These are phyloP conservation scores for Sterrhoptilus dennistouni DNA, from an alignment of 2,113 vertebrate genomes.

Conservation along the genomic window DNA sequence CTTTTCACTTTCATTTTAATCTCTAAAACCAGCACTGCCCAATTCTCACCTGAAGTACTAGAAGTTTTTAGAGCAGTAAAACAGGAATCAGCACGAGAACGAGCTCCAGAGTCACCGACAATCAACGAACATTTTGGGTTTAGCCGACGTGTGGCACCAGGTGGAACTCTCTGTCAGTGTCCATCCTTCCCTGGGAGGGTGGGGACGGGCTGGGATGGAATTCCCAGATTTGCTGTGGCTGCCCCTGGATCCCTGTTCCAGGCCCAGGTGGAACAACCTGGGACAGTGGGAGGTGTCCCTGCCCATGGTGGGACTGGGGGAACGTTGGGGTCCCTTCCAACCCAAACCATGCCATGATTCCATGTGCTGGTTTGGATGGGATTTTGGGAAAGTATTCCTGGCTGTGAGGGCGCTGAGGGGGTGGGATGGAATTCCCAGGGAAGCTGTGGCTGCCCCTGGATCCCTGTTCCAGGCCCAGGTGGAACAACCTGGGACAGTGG, in stretches of 20 bases:
- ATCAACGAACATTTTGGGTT: fast-evolving
- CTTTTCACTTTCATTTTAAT: not conserved
- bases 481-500: no score
- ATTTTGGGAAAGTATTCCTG: no score
- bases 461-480: no score
- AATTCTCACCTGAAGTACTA: not conserved
- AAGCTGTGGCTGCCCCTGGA: no score
- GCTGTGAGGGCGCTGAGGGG: no score
- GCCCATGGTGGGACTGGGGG: not conserved
- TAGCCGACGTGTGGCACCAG: not conserved
- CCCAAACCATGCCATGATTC: no score
- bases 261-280: not conserved
- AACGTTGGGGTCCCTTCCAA: no score
- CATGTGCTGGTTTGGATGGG: no score
- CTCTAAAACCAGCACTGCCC: not conserved
- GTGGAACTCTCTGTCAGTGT: not conserved
- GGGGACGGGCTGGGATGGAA: not conserved
- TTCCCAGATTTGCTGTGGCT: not conserved
- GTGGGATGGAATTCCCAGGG: no score
- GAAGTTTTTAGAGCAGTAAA: not conserved
- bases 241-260: no score
- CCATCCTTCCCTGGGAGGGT: not conserved
- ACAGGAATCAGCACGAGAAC: not conserved
- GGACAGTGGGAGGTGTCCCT: not conserved
- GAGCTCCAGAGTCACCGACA: not conserved